Evolutionary conservation across 2,888 invertebrate genomes (phyloP).

Genomic region (Nycteola revayana): DNA sequence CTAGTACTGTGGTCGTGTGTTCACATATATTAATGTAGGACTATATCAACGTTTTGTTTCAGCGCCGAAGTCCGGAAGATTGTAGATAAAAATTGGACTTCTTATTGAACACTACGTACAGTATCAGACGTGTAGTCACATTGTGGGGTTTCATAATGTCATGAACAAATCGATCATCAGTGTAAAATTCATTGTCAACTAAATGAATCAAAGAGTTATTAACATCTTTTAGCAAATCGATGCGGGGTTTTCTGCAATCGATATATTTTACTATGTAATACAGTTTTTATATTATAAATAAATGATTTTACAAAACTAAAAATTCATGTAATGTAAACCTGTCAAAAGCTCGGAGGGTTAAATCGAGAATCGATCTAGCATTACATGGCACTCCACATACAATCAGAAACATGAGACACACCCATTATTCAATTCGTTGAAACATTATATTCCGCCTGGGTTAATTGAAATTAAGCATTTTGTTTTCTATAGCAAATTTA

Average conservation of each 20-base stretch:
- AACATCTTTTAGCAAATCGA: conserved; percentile 28
- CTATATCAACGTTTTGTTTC: conserved; percentile 68
- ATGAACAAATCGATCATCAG: conserved; percentile 17
- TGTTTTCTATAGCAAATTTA: too few relatives aligned
- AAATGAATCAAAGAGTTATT: conserved; percentile 4
- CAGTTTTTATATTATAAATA: conserved; percentile 70
- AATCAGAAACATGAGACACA: conserved; percentile 29
- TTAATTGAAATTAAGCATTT: too few relatives aligned
- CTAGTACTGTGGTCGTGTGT: conserved; percentile 7
- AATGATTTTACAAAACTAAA: conserved; percentile 50
- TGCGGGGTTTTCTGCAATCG: conserved; percentile 31
- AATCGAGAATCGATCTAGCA: conserved; percentile 59
- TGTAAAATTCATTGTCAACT: conserved; percentile 1
- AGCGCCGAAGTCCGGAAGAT: conserved; percentile 65
- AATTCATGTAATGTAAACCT: conserved; percentile 49
- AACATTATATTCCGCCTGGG: too few relatives aligned
- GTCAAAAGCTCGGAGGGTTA: conserved; percentile 59
- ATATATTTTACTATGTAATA: conserved; percentile 56
- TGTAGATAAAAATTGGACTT: conserved; percentile 52
- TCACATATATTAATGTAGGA: conserved; percentile 34
- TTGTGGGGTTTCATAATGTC: conserved; percentile 22
- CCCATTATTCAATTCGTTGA: conserved; percentile 5
- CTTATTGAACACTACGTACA: conserved; percentile 32
- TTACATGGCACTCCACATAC: conserved; percentile 61
- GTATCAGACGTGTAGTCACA: conserved; percentile 19